phyloP scores from a whole-genome alignment of 2,113 vertebrate species.

The Callaeas wilsoni region DNA sequence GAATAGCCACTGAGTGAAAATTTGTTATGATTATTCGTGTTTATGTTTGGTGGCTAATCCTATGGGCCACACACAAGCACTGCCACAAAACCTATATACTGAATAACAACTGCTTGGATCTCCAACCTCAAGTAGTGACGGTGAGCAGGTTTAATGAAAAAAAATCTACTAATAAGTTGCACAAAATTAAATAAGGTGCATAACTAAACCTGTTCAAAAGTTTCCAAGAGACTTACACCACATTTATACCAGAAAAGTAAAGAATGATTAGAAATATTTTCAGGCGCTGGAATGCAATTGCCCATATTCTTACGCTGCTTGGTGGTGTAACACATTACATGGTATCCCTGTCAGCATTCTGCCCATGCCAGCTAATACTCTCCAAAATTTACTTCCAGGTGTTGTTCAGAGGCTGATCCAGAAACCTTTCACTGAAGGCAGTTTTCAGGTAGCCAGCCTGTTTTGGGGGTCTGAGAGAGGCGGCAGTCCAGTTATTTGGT shows the following conservation, averaged over 20 bases:
- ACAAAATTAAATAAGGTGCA: background rate
- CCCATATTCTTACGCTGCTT: background rate
- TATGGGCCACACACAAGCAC: slow-evolving; percentile 29
- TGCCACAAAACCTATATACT: background rate
- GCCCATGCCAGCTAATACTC: background rate
- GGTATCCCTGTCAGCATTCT: background rate
- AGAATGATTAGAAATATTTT: background rate
- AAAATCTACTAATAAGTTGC: background rate
- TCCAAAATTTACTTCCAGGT: background rate
- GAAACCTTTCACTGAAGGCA: background rate
- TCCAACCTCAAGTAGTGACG: background rate
- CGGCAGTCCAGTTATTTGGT: background rate
- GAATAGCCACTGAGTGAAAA: slow-evolving; percentile 21
- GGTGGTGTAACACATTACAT: background rate
- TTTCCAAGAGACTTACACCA: background rate
- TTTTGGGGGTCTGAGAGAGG: background rate
- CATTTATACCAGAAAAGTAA: background rate
- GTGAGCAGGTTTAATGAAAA: background rate
- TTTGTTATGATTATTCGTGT: slow-evolving; percentile 9
- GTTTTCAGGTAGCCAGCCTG: slow-evolving; percentile 6
- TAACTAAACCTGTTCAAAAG: background rate
- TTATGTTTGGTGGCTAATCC: slow-evolving; percentile 28
- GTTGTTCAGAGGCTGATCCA: background rate
- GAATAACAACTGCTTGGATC: background rate
- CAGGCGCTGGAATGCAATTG: background rate